phyloP scores from a whole-genome alignment of 2,113 vertebrate species.

The cattle (Bos taurus) region DNA sequence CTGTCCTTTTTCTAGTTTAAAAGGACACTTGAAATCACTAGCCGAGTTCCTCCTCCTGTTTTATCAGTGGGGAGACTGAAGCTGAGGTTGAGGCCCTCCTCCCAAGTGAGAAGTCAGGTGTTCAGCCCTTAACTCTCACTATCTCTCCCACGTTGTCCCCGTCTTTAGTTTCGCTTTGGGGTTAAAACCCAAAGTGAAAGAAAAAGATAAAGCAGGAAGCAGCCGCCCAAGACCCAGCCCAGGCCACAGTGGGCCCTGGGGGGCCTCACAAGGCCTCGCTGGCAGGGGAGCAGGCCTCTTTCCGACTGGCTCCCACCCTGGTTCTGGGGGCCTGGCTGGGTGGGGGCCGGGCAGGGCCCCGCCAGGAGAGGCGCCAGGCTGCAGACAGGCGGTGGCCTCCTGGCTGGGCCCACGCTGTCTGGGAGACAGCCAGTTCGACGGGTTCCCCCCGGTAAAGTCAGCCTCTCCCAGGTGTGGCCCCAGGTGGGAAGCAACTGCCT shows the following conservation, averaged over 20 bases:
- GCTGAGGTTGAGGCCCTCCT: background rate
- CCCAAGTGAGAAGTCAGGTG: background rate
- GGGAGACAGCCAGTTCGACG: slow-evolving; percentile 55
- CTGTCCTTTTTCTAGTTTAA: background rate
- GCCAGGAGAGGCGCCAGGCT: slow-evolving; percentile 22
- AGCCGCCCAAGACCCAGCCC: background rate
- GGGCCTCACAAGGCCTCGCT: background rate
- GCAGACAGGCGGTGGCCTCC: background rate
- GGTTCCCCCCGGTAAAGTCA: slow-evolving; percentile 52
- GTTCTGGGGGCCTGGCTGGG: background rate
- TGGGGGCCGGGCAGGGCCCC: background rate
- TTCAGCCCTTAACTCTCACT: background rate
- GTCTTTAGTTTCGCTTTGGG: slow-evolving; percentile 57
- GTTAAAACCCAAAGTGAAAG: slow-evolving; percentile 69
- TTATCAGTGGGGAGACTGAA: background rate
- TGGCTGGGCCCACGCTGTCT: slow-evolving; percentile 36
- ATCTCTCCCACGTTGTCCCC: background rate
- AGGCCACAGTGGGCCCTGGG: too few relatives aligned
- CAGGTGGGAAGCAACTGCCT: slow-evolving; percentile 38
- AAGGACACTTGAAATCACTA: background rate
- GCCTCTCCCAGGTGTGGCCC: slow-evolving; percentile 41
- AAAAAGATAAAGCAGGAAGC: slow-evolving; percentile 59
- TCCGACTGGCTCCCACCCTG: background rate
- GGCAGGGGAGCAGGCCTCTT: background rate
- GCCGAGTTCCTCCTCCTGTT: background rate